phyloP scores from a whole-genome alignment of 2,797 vertebrate genomes.

The Hydrolagus colliei region DNA sequence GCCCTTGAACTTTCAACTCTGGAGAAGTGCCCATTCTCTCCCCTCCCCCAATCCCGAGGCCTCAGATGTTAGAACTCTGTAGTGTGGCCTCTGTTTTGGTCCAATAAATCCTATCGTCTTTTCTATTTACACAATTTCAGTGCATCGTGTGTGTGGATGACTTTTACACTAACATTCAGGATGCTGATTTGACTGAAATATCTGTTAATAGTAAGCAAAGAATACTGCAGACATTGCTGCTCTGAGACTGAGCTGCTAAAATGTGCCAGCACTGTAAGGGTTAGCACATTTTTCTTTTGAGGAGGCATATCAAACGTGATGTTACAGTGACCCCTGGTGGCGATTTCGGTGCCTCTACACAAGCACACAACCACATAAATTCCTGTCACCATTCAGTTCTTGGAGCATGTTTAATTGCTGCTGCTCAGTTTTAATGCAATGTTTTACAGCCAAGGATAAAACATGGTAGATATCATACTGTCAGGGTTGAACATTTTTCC shows the following conservation, averaged over 20 bases:
- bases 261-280: not conserved
- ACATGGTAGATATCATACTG: not conserved
- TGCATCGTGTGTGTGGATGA: not conserved
- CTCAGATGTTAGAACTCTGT: not conserved
- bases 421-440: conserved; percentile 9
- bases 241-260: no score
- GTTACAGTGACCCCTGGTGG: conserved; percentile 10
- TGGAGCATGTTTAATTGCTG: not conserved
- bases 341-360: not conserved
- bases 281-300: not conserved
- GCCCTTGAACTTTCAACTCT: not conserved
- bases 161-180: not conserved
- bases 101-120: not conserved
- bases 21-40: no score
- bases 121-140: not conserved
- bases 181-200: not conserved
- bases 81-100: not conserved
- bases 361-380: not conserved
- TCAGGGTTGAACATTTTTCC: not conserved
- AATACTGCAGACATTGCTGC: no score
- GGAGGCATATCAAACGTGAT: not conserved
- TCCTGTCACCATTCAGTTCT: not conserved
- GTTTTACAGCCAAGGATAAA: not conserved
- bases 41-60: not conserved
- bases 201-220: not conserved